Percentiles rank a stretch among this genome's conserved stretches.
These are phyloP conservation scores for Aurelia sp. DNA, from an alignment of 30 jellyfish, hydroid and myxozoan genomes.

Conservation along the genomic window DNA sequence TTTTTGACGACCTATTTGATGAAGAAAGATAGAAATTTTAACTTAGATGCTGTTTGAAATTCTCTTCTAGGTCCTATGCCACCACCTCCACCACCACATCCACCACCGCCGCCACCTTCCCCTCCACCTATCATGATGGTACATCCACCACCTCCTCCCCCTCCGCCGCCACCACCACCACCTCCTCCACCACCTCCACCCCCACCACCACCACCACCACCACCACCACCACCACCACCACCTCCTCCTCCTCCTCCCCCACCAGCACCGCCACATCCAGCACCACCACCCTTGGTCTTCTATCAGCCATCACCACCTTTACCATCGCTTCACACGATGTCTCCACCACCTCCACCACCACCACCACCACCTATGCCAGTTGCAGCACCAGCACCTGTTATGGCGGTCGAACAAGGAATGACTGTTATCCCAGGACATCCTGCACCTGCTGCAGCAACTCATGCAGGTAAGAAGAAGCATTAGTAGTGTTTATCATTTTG, in stretches of 20 bases:
- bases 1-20: no score
- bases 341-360: constrained; percentile 21
- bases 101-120: constrained; percentile 42
- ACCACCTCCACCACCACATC: constrained; percentile 18
- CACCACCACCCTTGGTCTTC: constrained; percentile 42
- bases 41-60: no score
- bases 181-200: constrained; percentile 80
- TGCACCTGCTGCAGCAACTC: constrained; percentile 8
- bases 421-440: constrained; percentile 25
- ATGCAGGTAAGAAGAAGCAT: constrained; percentile 15
- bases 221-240: constrained; percentile 71
- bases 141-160: constrained; percentile 37
- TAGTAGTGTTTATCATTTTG: no score
- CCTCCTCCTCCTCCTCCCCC: constrained; percentile 71
- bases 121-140: constrained; percentile 34
- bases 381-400: constrained; percentile 58
- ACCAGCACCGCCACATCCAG: constrained; percentile 59
- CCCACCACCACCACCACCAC: constrained; percentile 83
- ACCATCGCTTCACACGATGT: no score
- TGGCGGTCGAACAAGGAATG: constrained; percentile 58
- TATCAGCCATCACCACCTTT: background rate
- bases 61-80: constrained; percentile 29
- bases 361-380: constrained; percentile 60
- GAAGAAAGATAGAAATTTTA: no score
- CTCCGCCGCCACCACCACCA: constrained; percentile 68